A percentile compares a stretch with the other conserved stretches of the same genome.
These are phyloP conservation scores for Carcharodon carcharias DNA, from an alignment of 2,797 vertebrate genomes.

Conservation along the genomic window DNA sequence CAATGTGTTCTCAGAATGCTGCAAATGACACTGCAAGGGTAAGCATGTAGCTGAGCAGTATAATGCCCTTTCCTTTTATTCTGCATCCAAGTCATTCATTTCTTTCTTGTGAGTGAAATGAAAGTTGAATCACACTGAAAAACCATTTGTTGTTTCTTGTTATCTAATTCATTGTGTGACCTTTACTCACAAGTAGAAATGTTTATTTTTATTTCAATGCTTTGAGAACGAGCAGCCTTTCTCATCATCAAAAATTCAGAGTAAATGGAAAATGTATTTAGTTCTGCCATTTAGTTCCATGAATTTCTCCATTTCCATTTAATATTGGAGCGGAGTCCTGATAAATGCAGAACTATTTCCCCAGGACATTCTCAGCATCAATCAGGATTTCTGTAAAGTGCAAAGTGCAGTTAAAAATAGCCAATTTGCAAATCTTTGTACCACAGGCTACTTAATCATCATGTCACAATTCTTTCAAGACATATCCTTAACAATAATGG, in stretches of 20 bases:
- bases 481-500: slow-evolving; percentile 18
- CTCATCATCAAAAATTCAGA: neutral
- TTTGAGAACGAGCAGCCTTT: neutral
- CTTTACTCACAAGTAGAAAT: neutral
- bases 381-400: neutral
- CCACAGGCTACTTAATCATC: slow-evolving; percentile 1
- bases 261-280: neutral
- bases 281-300: neutral
- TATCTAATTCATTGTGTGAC: neutral
- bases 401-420: slow-evolving; percentile 28
- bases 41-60: neutral
- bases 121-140: neutral
- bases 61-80: neutral
- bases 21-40: neutral
- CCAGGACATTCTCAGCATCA: slow-evolving; percentile 12
- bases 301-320: neutral
- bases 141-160: neutral
- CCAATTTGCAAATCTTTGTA: slow-evolving; percentile 22
- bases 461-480: slow-evolving; percentile 25
- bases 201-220: neutral
- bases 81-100: neutral
- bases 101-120: neutral
- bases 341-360: slow-evolving; percentile 16
- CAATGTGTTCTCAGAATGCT: neutral
- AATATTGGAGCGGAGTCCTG: neutral